Evolutionary conservation across 92 coral and sea anemone species (phyloP).

Genomic region (Meandrina meandrites): DNA sequence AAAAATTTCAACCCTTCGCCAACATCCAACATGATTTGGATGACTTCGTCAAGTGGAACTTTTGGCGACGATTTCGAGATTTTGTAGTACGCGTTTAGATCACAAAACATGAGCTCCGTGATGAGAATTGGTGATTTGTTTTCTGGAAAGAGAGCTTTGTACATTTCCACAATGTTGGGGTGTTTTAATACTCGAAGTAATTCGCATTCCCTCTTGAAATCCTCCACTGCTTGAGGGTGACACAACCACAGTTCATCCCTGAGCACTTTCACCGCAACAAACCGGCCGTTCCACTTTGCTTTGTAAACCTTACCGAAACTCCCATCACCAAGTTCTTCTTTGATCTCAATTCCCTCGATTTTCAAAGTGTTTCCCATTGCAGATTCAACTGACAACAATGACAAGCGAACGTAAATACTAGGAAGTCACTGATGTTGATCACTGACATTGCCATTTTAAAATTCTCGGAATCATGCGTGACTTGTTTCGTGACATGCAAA

Average conservation of each 20-base stretch:
- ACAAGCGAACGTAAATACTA: neutral
- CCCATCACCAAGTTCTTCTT: conserved; percentile 41
- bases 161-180: conserved; percentile 54
- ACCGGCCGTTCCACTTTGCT: conserved; percentile 49
- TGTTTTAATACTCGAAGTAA: conserved; percentile 45
- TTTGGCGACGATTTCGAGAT: conserved; percentile 48
- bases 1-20: conserved; percentile 58
- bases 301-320: conserved; percentile 56
- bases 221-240: conserved; percentile 34
- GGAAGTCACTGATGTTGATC: neutral
- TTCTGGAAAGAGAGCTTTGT: conserved; percentile 32
- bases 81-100: conserved; percentile 37
- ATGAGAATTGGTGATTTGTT: conserved; percentile 49
- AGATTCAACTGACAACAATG: neutral
- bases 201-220: conserved; percentile 50
- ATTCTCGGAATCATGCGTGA: conserved; percentile 8
- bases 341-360: conserved; percentile 44
- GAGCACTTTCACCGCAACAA: conserved; percentile 48
- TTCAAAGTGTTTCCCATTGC: conserved; percentile 36
- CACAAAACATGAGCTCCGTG: conserved; percentile 58
- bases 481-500: neutral
- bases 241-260: conserved; percentile 42
- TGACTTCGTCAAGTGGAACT: conserved; percentile 47
- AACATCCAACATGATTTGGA: conserved; percentile 59
- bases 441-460: neutral